phyloP scores from a whole-genome alignment of 2,113 vertebrate genomes.

The Pterocles burchelli region DNA sequence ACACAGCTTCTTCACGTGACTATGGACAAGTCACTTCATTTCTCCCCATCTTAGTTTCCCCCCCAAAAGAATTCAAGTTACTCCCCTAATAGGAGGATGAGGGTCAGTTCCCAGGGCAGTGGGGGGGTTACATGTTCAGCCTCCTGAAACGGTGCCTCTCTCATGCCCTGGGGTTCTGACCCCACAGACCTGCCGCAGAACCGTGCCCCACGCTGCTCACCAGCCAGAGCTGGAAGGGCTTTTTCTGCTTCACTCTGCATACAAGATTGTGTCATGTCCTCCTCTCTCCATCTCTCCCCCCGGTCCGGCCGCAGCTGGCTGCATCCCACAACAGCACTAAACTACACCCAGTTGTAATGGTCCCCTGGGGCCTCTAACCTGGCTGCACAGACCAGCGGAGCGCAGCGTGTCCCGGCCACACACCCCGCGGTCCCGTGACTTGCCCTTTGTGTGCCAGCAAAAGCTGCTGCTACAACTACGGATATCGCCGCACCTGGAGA shows the following conservation, averaged over 20 bases:
- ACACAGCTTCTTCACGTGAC: background rate
- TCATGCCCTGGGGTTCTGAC: background rate
- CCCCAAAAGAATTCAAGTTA: background rate
- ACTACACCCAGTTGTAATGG: background rate
- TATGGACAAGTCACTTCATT: background rate
- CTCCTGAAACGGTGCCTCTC: background rate
- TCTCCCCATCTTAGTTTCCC: background rate
- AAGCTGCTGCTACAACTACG: background rate
- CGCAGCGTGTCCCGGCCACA: background rate
- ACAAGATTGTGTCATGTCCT: background rate
- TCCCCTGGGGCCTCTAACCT: background rate
- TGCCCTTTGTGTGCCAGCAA: background rate
- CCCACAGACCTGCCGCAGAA: background rate
- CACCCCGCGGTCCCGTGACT: background rate
- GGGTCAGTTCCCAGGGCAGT: background rate
- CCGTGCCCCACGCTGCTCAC: background rate
- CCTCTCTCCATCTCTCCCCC: background rate
- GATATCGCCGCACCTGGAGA: background rate
- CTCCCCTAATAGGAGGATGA: background rate
- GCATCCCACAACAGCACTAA: background rate
- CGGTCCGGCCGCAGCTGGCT: background rate
- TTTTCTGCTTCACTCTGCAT: background rate
- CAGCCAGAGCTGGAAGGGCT: background rate
- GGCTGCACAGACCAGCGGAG: background rate
- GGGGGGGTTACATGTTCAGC: background rate